Evolutionary conservation across 2,113 vertebrate genomes (phyloP).

Genomic region (Saguinus midas): DNA sequence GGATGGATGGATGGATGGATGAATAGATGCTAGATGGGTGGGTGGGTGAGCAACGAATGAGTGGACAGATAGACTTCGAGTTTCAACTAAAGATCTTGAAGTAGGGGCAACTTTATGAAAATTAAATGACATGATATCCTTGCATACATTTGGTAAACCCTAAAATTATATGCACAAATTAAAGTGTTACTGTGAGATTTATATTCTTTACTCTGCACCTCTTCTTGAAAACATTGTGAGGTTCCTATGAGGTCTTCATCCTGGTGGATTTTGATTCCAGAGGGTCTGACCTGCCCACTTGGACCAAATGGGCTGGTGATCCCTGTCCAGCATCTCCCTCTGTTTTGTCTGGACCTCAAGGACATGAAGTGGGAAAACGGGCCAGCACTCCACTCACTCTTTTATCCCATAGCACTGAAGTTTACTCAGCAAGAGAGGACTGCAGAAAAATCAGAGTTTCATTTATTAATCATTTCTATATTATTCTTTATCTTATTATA

Average conservation of each 20-base stretch:
- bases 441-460: background rate
- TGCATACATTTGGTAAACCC: background rate
- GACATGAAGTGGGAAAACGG: too few relatives aligned
- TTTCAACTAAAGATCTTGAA: background rate
- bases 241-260: background rate
- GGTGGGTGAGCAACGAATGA: background rate
- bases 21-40: background rate
- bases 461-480: background rate
- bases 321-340: fast-evolving
- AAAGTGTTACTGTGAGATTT: background rate
- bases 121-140: background rate
- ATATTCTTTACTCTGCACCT: fast-evolving
- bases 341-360: background rate
- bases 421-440: background rate
- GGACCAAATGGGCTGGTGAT: fast-evolving
- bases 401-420: background rate
- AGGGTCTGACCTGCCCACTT: background rate
- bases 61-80: background rate
- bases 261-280: fast-evolving
- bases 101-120: background rate
- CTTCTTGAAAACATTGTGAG: background rate
- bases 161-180: background rate
- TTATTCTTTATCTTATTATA: constrained; percentile 61
- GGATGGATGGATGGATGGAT: too few relatives aligned
- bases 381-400: background rate